Conservation (phyloP, 2,888 invertebrate species). For the Amiota minor region DNA sequence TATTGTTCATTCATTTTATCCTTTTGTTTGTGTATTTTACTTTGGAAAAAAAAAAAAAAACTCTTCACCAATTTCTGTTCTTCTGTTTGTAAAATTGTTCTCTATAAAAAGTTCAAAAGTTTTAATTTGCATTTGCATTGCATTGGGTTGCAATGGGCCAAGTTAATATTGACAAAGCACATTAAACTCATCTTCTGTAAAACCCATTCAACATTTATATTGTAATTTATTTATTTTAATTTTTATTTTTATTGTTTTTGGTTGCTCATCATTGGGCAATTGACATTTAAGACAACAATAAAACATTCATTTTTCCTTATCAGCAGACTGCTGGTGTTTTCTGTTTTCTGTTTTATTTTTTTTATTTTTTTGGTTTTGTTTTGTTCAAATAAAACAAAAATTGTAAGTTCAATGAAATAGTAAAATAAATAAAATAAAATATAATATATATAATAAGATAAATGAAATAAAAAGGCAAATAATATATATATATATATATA, state of each 20-base stretch:
- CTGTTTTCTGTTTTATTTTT: background rate
- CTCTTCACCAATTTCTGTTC: conserved; percentile 39
- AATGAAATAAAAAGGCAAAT: conserved; percentile 26
- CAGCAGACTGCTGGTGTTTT: too few relatives aligned
- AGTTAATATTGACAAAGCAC: conserved; percentile 60
- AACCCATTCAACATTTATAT: too few relatives aligned
- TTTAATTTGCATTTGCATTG: conserved; percentile 46
- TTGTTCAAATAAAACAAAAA: conserved; percentile 43
- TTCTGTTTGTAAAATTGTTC: conserved; percentile 35
- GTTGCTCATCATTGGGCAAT: conserved; percentile 46
- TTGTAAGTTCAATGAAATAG: conserved; percentile 18
- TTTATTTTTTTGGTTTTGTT: conserved; percentile 30
- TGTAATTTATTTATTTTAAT: background rate
- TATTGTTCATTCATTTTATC: background rate
- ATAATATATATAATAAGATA: too few relatives aligned
- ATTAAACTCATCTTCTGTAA: conserved; percentile 45
- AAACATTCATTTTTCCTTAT: conserved; percentile 29
- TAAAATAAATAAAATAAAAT: conserved; percentile 43
- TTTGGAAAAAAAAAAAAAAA: too few relatives aligned
- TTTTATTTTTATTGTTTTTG: conserved; percentile 1
- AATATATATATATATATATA: conserved; percentile 36
- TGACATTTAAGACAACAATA: conserved; percentile 50
- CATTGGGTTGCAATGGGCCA: conserved; percentile 34
- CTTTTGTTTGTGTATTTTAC: too few relatives aligned
- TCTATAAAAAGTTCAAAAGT: conserved; percentile 61